A percentile compares a stretch with the other conserved stretches of the same genome.
phyloP scores from a whole-genome alignment of 2,797 vertebrate genomes.

The Morus bassanus region DNA sequence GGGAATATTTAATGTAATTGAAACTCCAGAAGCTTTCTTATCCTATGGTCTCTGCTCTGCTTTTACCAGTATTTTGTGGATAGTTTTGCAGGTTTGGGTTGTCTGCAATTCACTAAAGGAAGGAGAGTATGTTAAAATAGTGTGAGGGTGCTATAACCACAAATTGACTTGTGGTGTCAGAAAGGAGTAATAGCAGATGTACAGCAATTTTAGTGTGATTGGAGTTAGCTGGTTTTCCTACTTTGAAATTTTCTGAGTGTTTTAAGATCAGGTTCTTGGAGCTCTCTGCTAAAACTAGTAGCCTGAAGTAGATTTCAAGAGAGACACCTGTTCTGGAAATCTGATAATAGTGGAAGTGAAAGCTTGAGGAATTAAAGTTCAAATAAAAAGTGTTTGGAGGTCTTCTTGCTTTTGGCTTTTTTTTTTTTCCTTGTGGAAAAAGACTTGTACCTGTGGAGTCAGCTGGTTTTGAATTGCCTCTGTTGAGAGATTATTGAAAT shows the following conservation, averaged over 20 bases:
- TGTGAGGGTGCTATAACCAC: background rate
- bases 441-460: background rate
- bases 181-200: background rate
- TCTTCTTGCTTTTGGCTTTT: background rate
- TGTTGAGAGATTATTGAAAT: background rate
- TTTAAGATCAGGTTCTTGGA: background rate
- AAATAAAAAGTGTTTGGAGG: background rate
- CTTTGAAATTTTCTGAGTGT: background rate
- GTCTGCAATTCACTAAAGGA: background rate
- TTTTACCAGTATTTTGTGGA: background rate
- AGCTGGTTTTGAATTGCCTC: background rate
- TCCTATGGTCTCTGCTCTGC: background rate
- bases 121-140: background rate
- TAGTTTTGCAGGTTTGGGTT: background rate
- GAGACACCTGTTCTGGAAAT: background rate
- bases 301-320: background rate
- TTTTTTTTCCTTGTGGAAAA: background rate
- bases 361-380: background rate
- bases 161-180: background rate
- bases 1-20: background rate
- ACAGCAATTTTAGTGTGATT: background rate
- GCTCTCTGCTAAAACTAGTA: background rate
- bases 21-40: background rate
- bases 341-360: background rate
- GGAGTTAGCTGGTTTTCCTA: background rate